A percentile compares a stretch with the other conserved stretches of the same genome.
phyloP scores from a whole-genome alignment of 2,888 invertebrate genomes.

The Mesorhabditis spiculigera region DNA sequence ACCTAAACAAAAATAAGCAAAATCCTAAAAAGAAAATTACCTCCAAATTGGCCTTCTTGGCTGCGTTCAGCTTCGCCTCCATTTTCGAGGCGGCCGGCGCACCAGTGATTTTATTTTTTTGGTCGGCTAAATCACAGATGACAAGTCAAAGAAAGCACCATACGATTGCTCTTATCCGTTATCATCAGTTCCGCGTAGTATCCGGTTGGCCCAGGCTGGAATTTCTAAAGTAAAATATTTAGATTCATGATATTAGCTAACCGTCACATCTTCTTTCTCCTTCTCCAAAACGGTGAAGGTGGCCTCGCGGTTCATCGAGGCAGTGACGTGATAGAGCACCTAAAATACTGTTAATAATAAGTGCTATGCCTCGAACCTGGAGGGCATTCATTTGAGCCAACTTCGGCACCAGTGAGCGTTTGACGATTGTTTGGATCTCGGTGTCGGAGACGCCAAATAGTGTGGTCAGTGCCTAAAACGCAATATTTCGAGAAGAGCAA shows the following conservation, averaged over 20 bases:
- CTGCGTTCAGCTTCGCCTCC: slow-evolving; percentile 23
- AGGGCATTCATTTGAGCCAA: background rate
- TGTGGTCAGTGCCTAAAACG: background rate
- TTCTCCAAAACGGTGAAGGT: slow-evolving; percentile 12
- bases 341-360: slow-evolving; percentile 3
- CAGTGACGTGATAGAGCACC: slow-evolving; percentile 15
- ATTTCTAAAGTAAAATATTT: background rate
- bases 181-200: background rate
- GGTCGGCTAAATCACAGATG: background rate
- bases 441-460: background rate
- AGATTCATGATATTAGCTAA: too few species aligned
- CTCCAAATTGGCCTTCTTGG: slow-evolving; percentile 8
- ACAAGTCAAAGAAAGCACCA: background rate
- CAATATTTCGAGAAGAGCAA: background rate
- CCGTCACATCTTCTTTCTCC: slow-evolving; percentile 8
- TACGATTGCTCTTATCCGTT: background rate
- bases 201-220: slow-evolving; percentile 1
- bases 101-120: slow-evolving; percentile 11
- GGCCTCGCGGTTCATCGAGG: slow-evolving; percentile 10
- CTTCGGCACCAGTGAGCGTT: background rate
- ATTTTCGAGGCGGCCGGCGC: slow-evolving; percentile 16
- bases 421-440: slow-evolving; percentile 5
- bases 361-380: background rate
- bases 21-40: background rate
- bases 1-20: background rate